Conservation (phyloP, 2,888 invertebrate genomes). For the Polymixis lichenea region DNA sequence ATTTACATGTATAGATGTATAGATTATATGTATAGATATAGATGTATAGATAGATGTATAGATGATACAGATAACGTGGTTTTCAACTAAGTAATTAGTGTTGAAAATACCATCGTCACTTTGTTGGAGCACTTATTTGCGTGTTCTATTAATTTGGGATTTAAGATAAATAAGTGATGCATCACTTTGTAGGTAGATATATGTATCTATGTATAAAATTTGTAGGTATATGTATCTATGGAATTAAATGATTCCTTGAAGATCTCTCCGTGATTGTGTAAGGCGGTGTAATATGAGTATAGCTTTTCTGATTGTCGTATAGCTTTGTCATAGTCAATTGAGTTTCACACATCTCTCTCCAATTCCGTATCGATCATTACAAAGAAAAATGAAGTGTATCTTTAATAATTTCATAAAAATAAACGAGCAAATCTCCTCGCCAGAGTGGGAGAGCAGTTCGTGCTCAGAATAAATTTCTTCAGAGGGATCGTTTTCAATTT, state of each 20-base stretch:
- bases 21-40: too few species aligned
- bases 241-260: neutral
- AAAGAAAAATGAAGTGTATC: conserved; percentile 83
- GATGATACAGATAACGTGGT: too few species aligned
- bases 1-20: too few species aligned
- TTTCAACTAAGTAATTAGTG: neutral
- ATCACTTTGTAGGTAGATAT: too few species aligned
- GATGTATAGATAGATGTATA: too few species aligned
- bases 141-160: neutral
- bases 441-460: conserved; percentile 88
- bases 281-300: neutral
- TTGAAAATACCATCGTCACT: neutral
- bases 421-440: conserved; percentile 89
- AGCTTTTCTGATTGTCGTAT: conserved; percentile 7
- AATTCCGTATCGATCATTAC: conserved; percentile 64
- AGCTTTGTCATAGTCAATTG: conserved; percentile 24
- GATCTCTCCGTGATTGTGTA: neutral
- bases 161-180: neutral
- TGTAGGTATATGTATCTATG: neutral
- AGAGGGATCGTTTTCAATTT: conserved; percentile 90
- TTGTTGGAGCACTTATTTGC: neutral
- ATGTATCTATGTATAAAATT: too few species aligned
- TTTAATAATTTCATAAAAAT: conserved; percentile 90
- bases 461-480: conserved; percentile 90
- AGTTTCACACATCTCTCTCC: conserved; percentile 54